A percentile compares a stretch with the other conserved stretches of the same genome.
phyloP scores from a whole-genome alignment of 1,140 invertebrate genomes.

The Philotrypesis tridentata region DNA sequence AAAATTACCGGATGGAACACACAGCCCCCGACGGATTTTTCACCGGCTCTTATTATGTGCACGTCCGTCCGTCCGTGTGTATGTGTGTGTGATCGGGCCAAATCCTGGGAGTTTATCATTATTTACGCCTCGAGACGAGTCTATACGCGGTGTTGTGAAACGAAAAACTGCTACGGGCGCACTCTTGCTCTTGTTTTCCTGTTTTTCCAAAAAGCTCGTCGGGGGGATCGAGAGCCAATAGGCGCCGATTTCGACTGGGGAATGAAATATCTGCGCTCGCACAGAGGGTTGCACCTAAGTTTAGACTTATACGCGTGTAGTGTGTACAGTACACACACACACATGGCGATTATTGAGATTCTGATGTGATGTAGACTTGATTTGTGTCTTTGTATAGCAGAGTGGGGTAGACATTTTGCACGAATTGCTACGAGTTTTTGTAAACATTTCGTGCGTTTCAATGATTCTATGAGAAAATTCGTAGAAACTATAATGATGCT shows the following conservation, averaged over 20 bases:
- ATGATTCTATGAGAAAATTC: too few relatives aligned
- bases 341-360: too few relatives aligned
- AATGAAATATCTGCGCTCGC: not conserved
- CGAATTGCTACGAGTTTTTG: too few relatives aligned
- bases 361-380: too few relatives aligned
- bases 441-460: too few relatives aligned
- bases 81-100: not conserved
- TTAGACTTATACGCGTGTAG: not conserved
- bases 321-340: not conserved
- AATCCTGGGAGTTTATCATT: not conserved
- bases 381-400: too few relatives aligned
- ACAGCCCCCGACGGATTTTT: not conserved
- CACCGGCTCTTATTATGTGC: too few relatives aligned
- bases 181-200: not conserved
- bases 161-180: not conserved
- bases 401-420: too few relatives aligned
- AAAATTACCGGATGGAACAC: constrained; percentile 21
- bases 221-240: not conserved
- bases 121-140: constrained; percentile 5
- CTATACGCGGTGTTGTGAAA: not conserved
- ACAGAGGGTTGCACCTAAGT: not conserved
- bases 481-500: too few relatives aligned
- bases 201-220: not conserved
- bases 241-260: not conserved
- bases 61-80: too few relatives aligned